Base-by-base conservation (phyloP, 2,797 vertebrate species). In the Labroides dimidiatus region DNA sequence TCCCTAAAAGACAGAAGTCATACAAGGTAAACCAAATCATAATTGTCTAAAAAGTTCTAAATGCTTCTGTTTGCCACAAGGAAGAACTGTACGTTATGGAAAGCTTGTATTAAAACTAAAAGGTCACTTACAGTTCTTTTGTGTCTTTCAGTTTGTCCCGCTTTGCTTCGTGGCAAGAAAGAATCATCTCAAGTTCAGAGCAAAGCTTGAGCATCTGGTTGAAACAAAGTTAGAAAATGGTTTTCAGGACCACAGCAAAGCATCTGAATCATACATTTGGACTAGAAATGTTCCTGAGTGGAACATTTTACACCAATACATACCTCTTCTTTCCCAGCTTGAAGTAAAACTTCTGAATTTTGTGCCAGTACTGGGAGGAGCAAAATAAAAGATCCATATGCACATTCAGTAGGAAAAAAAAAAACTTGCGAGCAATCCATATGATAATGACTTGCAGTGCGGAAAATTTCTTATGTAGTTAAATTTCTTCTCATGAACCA, bases 131-230 rank as follows among this genome's bases (percentile, higher is more conserved):
- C 97, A 95, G 94, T 91, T 91, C 82, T 73, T 95, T 91, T 10
- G 91, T 91, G 82, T 96, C 91, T 59, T 87, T 93, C 64, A 97
- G 80, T 55, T 91, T 85, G 83, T 93, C 89, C 82, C 93, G 94
- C 81, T 94, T 96, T 65, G 83, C 90, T 67, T 88, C 80, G 56
- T 90, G 70, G 86, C 85, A 84, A 57, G 91, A 92, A 67, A 95
- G 82, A 50, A 95, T 20, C 91, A 93, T 93, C 91, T 96, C 93
- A 73, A 99, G 95, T 67, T 95, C 91, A 60, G 76, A 86, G 77
- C 93, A 92, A 55, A 96, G 72, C 75, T 91, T 95, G 75, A 93
- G 78, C 85, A 98, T 93, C 97, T 99, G 81, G 30, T 86, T 36
- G 60, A 75, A 55, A 74, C 53, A 55, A 54, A 37, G 53, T 15